Evolutionary conservation across 2,888 invertebrate species (phyloP).

Genomic region (Drosophila leonis): DNA sequence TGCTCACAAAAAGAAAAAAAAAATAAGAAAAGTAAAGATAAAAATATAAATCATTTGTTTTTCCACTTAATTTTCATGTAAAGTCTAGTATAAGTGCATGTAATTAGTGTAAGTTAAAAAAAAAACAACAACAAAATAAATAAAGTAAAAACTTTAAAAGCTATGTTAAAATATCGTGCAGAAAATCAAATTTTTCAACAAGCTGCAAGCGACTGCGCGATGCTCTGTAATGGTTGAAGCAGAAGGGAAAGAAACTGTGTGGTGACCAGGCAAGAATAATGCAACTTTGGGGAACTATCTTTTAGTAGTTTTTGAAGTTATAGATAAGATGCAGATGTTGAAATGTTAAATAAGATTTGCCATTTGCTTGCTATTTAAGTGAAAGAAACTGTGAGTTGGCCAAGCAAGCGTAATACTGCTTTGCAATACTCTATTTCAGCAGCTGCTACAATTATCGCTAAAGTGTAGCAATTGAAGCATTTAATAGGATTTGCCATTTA

Average conservation of each 20-base stretch:
- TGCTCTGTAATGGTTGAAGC: neutral
- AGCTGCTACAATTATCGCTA: too few relatives aligned
- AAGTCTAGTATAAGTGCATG: slow-evolving; percentile 53
- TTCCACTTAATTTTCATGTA: slow-evolving; percentile 25
- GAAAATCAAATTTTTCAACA: slow-evolving; percentile 16
- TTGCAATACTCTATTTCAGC: neutral
- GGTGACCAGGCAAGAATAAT: neutral
- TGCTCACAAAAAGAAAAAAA: slow-evolving; percentile 17
- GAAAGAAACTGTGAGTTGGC: neutral
- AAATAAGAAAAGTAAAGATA: neutral
- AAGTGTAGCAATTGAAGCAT: too few relatives aligned
- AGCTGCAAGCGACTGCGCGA: neutral
- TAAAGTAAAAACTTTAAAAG: slow-evolving; percentile 25
- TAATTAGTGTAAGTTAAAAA: slow-evolving; percentile 56
- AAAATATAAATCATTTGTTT: slow-evolving; percentile 56
- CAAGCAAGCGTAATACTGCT: neutral
- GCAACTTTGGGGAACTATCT: too few relatives aligned
- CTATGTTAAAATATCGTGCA: slow-evolving; percentile 42
- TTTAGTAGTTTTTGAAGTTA: too few relatives aligned
- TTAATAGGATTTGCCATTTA: too few relatives aligned
- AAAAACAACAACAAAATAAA: slow-evolving; percentile 15
- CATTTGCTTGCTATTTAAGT: neutral
- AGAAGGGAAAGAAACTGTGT: neutral
- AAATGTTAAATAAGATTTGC: neutral
- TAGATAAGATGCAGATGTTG: neutral